phyloP scores from a whole-genome alignment of 2,888 invertebrate genomes.

The Ferdinandea cuprea region DNA sequence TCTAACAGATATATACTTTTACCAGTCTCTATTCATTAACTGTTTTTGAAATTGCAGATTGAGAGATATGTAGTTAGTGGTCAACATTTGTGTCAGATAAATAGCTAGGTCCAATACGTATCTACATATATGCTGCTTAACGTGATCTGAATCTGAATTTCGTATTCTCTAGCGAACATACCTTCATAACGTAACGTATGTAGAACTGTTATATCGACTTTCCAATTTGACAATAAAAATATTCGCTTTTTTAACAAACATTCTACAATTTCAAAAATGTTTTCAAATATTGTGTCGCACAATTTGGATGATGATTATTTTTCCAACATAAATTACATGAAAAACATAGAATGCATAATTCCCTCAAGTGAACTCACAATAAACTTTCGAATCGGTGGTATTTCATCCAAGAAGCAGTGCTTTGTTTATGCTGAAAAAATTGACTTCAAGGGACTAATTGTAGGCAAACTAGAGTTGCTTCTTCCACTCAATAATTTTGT shows the following conservation, averaged over 20 bases:
- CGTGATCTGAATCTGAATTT: too few species aligned
- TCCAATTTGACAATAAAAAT: too few species aligned
- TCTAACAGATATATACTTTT: too few species aligned
- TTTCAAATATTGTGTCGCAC: constrained; percentile 48
- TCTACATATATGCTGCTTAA: too few species aligned
- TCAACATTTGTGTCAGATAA: too few species aligned
- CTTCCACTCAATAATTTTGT: neutral
- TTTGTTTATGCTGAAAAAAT: constrained; percentile 80
- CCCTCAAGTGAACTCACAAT: constrained; percentile 79
- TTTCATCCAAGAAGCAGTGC: constrained; percentile 78
- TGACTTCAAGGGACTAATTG: constrained; percentile 80
- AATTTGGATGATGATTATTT: constrained; percentile 78
- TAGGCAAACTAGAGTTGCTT: constrained; percentile 68
- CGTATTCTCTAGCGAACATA: too few species aligned
- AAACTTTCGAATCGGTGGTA: constrained; percentile 76
- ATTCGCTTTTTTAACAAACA: neutral
- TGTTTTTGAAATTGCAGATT: too few species aligned
- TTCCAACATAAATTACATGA: constrained; percentile 77
- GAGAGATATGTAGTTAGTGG: too few species aligned
- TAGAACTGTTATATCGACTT: too few species aligned
- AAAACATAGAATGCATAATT: constrained; percentile 79
- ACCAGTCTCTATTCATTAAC: too few species aligned
- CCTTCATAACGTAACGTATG: too few species aligned
- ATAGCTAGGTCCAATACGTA: too few species aligned
- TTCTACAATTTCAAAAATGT: constrained; percentile 47